A percentile compares a stretch with the other conserved stretches of the same genome.
Conservation (phyloP, 2,797 vertebrate species). For the Epinephelus coioides region DNA sequence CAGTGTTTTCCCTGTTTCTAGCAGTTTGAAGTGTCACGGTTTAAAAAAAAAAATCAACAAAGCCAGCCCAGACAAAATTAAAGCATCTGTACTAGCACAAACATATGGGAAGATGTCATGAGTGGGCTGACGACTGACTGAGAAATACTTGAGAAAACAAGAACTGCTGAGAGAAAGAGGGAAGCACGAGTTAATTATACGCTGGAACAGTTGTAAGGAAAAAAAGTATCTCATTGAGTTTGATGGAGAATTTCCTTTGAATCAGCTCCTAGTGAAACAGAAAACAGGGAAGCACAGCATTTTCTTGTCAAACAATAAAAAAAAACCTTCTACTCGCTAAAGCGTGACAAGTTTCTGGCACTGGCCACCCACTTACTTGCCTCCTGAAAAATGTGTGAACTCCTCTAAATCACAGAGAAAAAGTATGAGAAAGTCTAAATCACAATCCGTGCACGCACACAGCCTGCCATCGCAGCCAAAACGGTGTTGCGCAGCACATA, state of each 20-base stretch:
- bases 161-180: constrained; percentile 4
- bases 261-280: constrained; percentile 31
- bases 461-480: constrained; percentile 22
- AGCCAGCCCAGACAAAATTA: constrained; percentile 18
- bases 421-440: constrained; percentile 37
- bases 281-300: constrained; percentile 22
- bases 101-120: constrained; percentile 54
- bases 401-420: constrained; percentile 48
- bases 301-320: constrained; percentile 54
- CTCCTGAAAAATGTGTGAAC: constrained; percentile 61
- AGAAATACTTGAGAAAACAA: constrained; percentile 55
- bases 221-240: constrained; percentile 23
- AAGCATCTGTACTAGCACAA: constrained; percentile 41
- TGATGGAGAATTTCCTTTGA: constrained; percentile 39
- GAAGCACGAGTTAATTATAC: constrained; percentile 36
- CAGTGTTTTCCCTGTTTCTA: neutral
- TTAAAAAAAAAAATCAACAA: constrained; percentile 20
- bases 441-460: constrained; percentile 13
- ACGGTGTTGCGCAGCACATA: constrained; percentile 8
- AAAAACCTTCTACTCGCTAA: constrained; percentile 24
- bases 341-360: constrained; percentile 46
- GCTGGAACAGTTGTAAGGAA: constrained; percentile 14
- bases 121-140: constrained; percentile 43
- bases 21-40: constrained; percentile 4
- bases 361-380: constrained; percentile 57